These are phyloP conservation scores for Turritopsis dohrnii DNA, from an alignment of 30 jellyfish, hydroid and myxozoan genomes.

Conservation along the genomic window DNA sequence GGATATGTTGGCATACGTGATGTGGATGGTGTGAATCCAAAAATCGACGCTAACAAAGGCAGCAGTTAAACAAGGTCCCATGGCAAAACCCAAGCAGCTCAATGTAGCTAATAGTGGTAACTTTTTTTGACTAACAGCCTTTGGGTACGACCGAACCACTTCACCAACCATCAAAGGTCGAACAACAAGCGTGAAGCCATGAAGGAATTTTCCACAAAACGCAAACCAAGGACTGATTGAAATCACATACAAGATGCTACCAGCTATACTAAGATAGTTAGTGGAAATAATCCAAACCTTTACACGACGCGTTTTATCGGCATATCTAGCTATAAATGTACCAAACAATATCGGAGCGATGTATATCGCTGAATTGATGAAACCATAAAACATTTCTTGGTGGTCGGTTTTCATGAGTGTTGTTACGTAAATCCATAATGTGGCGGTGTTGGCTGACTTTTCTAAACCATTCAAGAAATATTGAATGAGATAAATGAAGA, in stretches of 20 bases:
- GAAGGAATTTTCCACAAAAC: neutral
- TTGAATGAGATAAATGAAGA: neutral
- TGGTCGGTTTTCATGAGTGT: neutral
- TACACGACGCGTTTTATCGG: neutral
- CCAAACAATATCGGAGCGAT: neutral
- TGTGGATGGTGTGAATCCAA: neutral
- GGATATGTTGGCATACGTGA: neutral
- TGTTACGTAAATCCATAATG: neutral
- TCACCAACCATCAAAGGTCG: neutral
- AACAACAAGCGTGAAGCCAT: neutral
- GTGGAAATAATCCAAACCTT: neutral
- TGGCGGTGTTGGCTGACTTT: neutral
- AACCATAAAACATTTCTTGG: neutral
- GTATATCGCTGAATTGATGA: neutral
- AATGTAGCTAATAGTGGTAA: neutral
- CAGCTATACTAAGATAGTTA: neutral
- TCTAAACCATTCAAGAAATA: neutral
- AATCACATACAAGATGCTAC: neutral
- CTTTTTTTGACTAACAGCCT: neutral
- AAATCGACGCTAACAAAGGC: neutral
- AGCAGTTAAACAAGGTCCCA: slow-evolving; percentile 8
- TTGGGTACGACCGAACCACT: neutral
- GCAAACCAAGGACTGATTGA: neutral
- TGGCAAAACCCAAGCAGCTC: neutral
- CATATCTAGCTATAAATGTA: neutral